Base-by-base conservation (phyloP, 2,113 vertebrate species). In the Rostratula benghalensis region DNA sequence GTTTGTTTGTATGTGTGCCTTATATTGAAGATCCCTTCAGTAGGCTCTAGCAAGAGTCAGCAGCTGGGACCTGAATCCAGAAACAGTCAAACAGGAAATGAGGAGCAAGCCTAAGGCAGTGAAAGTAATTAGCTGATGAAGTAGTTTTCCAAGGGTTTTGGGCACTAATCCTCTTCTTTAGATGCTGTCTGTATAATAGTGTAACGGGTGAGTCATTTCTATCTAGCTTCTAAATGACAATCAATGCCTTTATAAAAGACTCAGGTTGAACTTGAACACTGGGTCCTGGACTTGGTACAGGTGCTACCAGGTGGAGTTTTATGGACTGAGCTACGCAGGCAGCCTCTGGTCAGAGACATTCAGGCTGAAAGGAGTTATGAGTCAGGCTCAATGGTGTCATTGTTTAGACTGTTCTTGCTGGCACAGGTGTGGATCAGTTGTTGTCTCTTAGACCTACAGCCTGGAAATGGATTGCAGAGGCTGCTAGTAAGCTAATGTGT, bases 241-340 rank as follows among this genome's bases (percentile, higher is more conserved):
- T 70, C 13, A 3, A 30, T 69, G 45, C 39, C 61, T 89, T 89
- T 71, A 77, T 23, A 57, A 54, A 86, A 84, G 31, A 23, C 64
- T 91, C 24, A 27, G 53, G 19, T 1, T 91, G 83, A 89, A 43
- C 50, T 1, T 91, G 83, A 89, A 43, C 50, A 28, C 6, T 60
- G 74, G 67, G 45, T 71, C 28, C 64, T 93, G 78, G 77, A 87
- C 87, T 94, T 87, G 53, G 69, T 89, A 83, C 73, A 46, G 56
- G 60, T 1, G 8, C 80, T 82, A 5, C 57, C 67, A 92, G 80
- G 77, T 87, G 77, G 57, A 48, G 73, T 82, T 93, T 89, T 87
- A 73, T 30, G 35, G 80, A 59, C 74, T 84, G 83, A 91, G 45
- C 41, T 68, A 7, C 11, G 57, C 74, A 73, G 31, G 41, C 75